phyloP scores from a whole-genome alignment of 92 coral and sea anemone genomes.

The Desmophyllum pertusum region DNA sequence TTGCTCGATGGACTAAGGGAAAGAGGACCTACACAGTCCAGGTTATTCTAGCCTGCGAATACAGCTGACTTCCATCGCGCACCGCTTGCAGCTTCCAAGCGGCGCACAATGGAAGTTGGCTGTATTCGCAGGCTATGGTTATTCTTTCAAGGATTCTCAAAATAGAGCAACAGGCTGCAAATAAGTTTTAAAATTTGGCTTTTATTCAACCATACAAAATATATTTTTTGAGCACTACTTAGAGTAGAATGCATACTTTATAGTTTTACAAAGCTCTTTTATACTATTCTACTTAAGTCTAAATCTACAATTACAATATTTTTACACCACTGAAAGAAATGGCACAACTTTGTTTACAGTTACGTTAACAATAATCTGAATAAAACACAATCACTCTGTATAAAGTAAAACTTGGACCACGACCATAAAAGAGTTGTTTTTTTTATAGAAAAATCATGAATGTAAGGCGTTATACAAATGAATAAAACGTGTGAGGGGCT shows the following conservation, averaged over 20 bases:
- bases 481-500: conserved; percentile 23
- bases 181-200: conserved; percentile 19
- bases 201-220: conserved; percentile 43
- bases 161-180: too few relatives aligned
- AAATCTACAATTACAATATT: conserved; percentile 8
- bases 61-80: too few relatives aligned
- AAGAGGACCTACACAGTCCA: too few relatives aligned
- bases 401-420: conserved; percentile 6
- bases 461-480: conserved; percentile 40
- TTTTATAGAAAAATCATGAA: conserved; percentile 43
- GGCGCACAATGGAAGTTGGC: too few relatives aligned
- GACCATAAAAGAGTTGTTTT: not conserved
- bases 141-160: too few relatives aligned
- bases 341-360: not conserved
- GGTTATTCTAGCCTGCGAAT: too few relatives aligned
- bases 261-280: conserved; percentile 15
- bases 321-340: conserved; percentile 21
- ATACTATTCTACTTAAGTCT: not conserved
- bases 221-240: conserved; percentile 29
- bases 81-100: too few relatives aligned
- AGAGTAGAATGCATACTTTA: conserved; percentile 25
- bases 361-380: conserved; percentile 12
- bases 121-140: too few relatives aligned
- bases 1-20: too few relatives aligned
- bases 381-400: conserved; percentile 2